These are phyloP conservation scores for Gymnoscelis rufifasciata DNA, from an alignment of 2,888 invertebrate species.

Conservation along the genomic window DNA sequence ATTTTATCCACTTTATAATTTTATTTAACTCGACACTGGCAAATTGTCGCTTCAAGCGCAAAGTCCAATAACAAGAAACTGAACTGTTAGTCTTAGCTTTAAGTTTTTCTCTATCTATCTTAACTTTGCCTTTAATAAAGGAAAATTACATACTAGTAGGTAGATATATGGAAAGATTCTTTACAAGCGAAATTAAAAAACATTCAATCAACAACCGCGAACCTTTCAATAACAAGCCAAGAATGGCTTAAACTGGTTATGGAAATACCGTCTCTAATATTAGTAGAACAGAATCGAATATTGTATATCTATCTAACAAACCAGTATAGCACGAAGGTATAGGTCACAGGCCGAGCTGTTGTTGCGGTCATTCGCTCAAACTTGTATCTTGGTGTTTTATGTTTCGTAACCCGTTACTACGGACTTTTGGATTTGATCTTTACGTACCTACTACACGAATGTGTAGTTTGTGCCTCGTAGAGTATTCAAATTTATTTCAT, in stretches of 20 bases:
- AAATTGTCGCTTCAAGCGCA: too few relatives aligned
- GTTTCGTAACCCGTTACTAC: constrained; percentile 44
- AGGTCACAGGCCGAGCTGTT: constrained; percentile 67
- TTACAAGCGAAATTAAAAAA: not conserved
- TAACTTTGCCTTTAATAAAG: too few relatives aligned
- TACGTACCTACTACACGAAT: not conserved
- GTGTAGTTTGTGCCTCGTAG: constrained; percentile 1
- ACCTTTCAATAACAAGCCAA: constrained; percentile 37
- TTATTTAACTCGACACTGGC: too few relatives aligned
- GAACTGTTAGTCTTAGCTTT: too few relatives aligned
- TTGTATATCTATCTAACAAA: constrained; percentile 40
- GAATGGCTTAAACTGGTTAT: constrained; percentile 44
- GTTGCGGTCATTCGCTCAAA: constrained; percentile 45
- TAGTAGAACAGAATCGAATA: constrained; percentile 39
- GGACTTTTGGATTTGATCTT: constrained; percentile 18
- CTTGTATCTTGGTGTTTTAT: constrained; percentile 45
- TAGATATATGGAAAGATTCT: too few relatives aligned
- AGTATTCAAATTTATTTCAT: too few relatives aligned
- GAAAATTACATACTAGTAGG: too few relatives aligned
- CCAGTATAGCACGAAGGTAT: constrained; percentile 66
- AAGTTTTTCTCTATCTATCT: too few relatives aligned
- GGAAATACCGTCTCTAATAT: constrained; percentile 39
- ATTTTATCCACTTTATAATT: too few relatives aligned
- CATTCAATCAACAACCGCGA: constrained; percentile 30
- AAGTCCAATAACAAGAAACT: too few relatives aligned